These are phyloP conservation scores for Halyomorpha halys DNA, from an alignment of 1,140 invertebrate genomes.

Conservation along the genomic window DNA sequence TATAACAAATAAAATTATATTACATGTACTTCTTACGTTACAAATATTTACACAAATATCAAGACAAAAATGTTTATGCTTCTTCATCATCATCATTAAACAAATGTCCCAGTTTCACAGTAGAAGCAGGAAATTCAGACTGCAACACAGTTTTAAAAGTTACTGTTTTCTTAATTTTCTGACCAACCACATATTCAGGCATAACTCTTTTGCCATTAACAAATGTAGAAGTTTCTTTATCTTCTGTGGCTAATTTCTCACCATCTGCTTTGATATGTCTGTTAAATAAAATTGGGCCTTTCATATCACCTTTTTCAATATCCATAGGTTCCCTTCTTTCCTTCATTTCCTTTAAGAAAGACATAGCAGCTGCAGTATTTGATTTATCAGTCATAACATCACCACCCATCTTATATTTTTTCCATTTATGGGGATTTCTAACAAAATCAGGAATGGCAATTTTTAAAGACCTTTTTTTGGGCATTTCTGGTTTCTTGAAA, in stretches of 20 bases:
- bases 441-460: constrained; percentile 51
- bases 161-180: constrained; percentile 37
- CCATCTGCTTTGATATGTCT: constrained; percentile 11
- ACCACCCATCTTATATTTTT: constrained; percentile 59
- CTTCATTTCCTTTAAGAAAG: constrained; percentile 54
- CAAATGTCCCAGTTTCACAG: constrained; percentile 51
- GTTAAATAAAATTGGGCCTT: constrained; percentile 24
- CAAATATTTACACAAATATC: constrained; percentile 11
- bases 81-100: constrained; percentile 45
- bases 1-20: too few relatives aligned
- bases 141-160: constrained; percentile 34
- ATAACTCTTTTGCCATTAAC: constrained; percentile 56
- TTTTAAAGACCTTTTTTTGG: constrained; percentile 36
- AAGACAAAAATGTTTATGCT: not conserved
- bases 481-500: constrained; percentile 55
- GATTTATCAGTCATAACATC: constrained; percentile 59
- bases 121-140: constrained; percentile 35
- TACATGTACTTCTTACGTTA: not conserved
- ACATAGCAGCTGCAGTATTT: constrained; percentile 56
- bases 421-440: constrained; percentile 64
- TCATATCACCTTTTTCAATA: constrained; percentile 23
- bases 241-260: constrained; percentile 33
- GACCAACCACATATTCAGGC: constrained; percentile 66
- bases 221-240: constrained; percentile 45
- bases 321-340: constrained; percentile 39